phyloP scores from a whole-genome alignment of 2,113 vertebrate genomes.

The Catharus fuscescens region DNA sequence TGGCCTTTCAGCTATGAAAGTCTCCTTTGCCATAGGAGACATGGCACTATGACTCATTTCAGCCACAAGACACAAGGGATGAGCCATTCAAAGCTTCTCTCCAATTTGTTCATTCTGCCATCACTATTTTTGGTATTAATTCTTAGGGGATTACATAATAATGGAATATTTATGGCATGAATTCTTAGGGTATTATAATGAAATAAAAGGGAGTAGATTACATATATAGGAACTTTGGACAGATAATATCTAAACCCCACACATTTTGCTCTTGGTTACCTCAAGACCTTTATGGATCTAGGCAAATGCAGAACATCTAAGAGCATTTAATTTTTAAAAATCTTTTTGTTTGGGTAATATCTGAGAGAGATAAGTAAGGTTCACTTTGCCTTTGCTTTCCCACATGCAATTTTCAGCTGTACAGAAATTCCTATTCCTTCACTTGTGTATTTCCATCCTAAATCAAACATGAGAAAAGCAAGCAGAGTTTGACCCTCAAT shows the following conservation, averaged over 20 bases:
- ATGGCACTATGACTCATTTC: background rate
- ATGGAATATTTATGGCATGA: background rate
- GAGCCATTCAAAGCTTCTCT: background rate
- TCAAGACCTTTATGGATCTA: background rate
- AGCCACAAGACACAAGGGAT: background rate
- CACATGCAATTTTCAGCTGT: background rate
- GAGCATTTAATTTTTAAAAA: background rate
- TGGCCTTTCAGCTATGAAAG: background rate
- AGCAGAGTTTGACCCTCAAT: background rate
- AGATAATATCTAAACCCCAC: background rate
- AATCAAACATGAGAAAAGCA: background rate
- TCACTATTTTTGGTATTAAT: background rate
- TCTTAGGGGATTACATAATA: background rate
- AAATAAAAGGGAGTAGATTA: background rate
- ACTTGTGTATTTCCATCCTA: background rate
- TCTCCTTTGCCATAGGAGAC: background rate
- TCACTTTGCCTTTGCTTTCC: background rate
- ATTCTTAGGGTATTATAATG: background rate
- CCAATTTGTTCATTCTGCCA: background rate
- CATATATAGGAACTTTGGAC: background rate
- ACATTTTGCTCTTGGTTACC: background rate
- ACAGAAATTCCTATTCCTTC: background rate
- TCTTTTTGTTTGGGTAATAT: background rate
- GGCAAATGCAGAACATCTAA: background rate
- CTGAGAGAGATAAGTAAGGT: background rate